A percentile compares a stretch with the other conserved stretches of the same genome.
Evolutionary conservation across 2,797 vertebrate genomes (phyloP).

Genomic region (Triplophysa yarkandensis): DNA sequence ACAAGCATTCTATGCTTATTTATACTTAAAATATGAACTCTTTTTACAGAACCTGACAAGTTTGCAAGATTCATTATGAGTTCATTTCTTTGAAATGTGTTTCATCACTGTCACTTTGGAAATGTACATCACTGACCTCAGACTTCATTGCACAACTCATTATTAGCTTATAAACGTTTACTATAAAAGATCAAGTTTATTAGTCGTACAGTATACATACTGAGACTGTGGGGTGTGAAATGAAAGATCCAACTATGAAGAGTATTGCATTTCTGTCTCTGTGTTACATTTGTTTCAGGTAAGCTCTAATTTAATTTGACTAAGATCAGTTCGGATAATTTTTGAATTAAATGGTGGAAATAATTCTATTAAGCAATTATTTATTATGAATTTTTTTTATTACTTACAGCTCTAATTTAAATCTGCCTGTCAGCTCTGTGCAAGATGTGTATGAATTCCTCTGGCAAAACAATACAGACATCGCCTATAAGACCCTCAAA

Average conservation of each 20-base stretch:
- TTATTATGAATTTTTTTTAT: not conserved
- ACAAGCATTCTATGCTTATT: too few species aligned
- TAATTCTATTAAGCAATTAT: not conserved
- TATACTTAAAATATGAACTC: too few species aligned
- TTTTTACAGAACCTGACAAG: too few species aligned
- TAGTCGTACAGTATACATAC: not conserved
- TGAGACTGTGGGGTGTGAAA: not conserved
- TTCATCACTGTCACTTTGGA: not conserved
- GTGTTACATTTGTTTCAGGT: constrained; percentile 8
- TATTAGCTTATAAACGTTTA: not conserved
- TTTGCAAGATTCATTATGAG: not conserved
- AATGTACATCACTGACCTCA: not conserved
- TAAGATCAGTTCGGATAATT: not conserved
- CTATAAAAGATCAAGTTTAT: constrained; percentile 4
- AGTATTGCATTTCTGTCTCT: not conserved
- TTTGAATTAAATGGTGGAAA: not conserved
- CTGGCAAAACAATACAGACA: constrained; percentile 42
- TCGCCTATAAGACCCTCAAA: constrained; percentile 24
- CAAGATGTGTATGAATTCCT: constrained; percentile 50
- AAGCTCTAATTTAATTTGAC: not conserved
- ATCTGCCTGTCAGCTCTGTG: not conserved
- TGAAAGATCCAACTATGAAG: constrained; percentile 22
- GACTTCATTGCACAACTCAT: not conserved
- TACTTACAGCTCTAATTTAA: constrained; percentile 43
- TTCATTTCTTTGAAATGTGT: not conserved